phyloP scores from a whole-genome alignment of 2,888 invertebrate genomes.

The Osedax frankpressi region DNA sequence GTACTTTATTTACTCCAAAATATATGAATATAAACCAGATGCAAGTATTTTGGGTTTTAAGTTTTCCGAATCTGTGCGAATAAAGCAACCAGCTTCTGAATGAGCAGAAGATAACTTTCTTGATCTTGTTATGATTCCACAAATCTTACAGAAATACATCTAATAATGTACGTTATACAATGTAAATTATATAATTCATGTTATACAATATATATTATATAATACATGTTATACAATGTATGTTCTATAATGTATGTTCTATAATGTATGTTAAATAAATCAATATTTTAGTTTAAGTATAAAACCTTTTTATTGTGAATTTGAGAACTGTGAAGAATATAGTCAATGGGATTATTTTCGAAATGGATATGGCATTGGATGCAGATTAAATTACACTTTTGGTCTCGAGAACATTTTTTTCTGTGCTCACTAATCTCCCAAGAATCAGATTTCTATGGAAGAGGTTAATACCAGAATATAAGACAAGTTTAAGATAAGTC shows the following conservation, averaged over 20 bases:
- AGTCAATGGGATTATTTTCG: not conserved
- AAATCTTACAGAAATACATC: not conserved
- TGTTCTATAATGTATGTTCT: too few relatives aligned
- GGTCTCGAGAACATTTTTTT: not conserved
- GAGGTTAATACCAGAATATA: too few relatives aligned
- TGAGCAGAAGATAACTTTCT: not conserved
- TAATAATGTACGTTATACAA: too few relatives aligned
- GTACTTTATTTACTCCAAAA: too few relatives aligned
- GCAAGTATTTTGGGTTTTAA: too few relatives aligned
- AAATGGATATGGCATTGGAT: not conserved
- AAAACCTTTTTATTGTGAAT: not conserved
- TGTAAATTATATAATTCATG: too few relatives aligned
- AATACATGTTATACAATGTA: too few relatives aligned
- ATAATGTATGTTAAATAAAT: too few relatives aligned
- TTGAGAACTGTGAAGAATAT: not conserved
- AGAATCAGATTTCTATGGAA: not conserved
- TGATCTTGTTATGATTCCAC: not conserved
- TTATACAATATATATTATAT: too few relatives aligned
- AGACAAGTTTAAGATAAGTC: too few relatives aligned
- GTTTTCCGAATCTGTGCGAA: not conserved
- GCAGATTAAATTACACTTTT: not conserved
- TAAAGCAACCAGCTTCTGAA: not conserved
- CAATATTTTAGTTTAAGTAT: too few relatives aligned
- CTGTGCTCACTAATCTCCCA: not conserved
- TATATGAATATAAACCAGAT: too few relatives aligned